Percentiles rank a stretch among this genome's conserved stretches.
Evolutionary conservation across 2,797 vertebrate genomes (phyloP).

Genomic region (Pipistrellus nathusii): DNA sequence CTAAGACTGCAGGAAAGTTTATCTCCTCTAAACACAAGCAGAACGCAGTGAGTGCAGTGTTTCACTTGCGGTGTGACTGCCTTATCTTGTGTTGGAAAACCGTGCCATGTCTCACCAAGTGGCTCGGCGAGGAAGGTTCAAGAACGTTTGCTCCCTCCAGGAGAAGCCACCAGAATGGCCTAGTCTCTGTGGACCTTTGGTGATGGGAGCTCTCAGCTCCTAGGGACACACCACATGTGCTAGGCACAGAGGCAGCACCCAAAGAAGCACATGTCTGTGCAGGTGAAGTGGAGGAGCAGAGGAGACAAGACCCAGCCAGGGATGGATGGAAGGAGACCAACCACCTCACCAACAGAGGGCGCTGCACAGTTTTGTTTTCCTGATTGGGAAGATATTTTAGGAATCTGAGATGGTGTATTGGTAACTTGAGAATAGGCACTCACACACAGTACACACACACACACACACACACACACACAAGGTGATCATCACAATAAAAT

Average conservation of each 20-base stretch:
- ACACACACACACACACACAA: background rate
- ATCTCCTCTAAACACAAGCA: conserved; percentile 95
- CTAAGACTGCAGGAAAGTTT: conserved; percentile 92
- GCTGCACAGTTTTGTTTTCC: background rate
- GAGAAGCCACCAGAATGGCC: conserved; percentile 76
- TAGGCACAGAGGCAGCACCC: conserved; percentile 9
- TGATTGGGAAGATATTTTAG: conserved; percentile 10
- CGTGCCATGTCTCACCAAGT: conserved; percentile 84
- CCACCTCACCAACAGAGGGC: background rate
- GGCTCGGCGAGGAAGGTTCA: conserved; percentile 76
- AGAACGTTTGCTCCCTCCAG: conserved; percentile 82
- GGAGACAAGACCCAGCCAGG: background rate
- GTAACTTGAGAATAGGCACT: background rate
- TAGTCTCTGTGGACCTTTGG: conserved; percentile 75
- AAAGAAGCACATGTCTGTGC: conserved; percentile 28
- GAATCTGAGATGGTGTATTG: background rate
- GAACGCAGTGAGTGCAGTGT: conserved; percentile 88
- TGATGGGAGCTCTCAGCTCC: conserved; percentile 61
- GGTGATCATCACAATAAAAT: background rate
- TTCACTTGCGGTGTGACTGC: conserved; percentile 88
- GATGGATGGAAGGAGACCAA: conserved; percentile 45
- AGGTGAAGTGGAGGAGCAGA: background rate
- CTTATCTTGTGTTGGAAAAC: conserved; percentile 89
- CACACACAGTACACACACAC: background rate
- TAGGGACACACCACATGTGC: conserved; percentile 33